Evolutionary conservation across 1,140 invertebrate genomes (phyloP).

Genomic region (Leptinotarsa lineolata): DNA sequence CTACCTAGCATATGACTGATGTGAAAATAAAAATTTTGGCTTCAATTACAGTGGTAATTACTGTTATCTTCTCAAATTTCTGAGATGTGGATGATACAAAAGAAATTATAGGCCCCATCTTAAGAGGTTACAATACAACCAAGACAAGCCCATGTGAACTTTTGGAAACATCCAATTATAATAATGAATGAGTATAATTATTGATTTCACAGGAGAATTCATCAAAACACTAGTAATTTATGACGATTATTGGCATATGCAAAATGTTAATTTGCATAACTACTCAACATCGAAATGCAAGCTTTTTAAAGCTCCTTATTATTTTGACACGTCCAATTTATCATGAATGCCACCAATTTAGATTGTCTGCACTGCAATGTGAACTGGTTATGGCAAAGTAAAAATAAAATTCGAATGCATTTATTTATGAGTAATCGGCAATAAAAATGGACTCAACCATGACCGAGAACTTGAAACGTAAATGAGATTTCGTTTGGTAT

Average conservation of each 20-base stretch:
- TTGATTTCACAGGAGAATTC: background rate
- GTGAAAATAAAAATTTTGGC: no score
- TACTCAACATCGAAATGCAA: background rate
- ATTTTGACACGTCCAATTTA: constrained; percentile 1
- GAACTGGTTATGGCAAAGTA: background rate
- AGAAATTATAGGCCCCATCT: no score
- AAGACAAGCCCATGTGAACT: background rate
- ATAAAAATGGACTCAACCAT: no score
- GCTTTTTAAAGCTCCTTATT: background rate
- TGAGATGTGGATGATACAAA: no score
- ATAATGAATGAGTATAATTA: background rate
- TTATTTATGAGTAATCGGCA: no score
- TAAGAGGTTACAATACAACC: no score
- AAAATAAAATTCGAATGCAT: background rate
- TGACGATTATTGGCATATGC: background rate
- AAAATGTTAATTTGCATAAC: background rate
- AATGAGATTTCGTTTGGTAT: no score
- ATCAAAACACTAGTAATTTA: background rate
- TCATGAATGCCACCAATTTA: background rate
- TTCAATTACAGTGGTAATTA: no score
- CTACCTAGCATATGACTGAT: no score
- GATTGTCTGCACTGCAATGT: background rate
- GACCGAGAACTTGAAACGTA: no score
- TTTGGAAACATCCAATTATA: background rate
- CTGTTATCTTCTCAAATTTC: no score